These are phyloP conservation scores for Anas capensis DNA, from an alignment of 2,797 vertebrate species.

Conservation along the genomic window DNA sequence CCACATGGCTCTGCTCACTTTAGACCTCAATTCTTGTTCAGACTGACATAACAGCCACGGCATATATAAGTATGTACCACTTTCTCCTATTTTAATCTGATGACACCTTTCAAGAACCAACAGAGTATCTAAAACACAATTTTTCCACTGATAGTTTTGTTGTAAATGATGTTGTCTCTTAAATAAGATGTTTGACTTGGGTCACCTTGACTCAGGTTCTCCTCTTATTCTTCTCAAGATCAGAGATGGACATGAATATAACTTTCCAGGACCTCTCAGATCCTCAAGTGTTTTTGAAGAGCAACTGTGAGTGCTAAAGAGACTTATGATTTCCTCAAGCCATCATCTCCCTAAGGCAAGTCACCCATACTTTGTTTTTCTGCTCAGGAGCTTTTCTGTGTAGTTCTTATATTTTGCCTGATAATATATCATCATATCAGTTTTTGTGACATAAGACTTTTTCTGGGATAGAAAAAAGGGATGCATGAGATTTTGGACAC, in stretches of 20 bases:
- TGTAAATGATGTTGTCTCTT: neutral
- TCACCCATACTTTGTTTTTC: neutral
- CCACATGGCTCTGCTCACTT: neutral
- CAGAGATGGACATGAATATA: neutral
- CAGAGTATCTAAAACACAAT: neutral
- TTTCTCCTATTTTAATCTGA: neutral
- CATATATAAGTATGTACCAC: fast-evolving
- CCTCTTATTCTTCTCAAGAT: neutral
- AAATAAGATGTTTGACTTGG: neutral
- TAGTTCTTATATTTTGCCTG: neutral
- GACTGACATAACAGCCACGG: neutral
- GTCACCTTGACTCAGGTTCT: neutral
- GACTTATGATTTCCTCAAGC: neutral
- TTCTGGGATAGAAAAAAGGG: neutral
- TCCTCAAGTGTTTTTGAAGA: neutral
- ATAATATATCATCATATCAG: neutral
- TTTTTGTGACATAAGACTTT: neutral
- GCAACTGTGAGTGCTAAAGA: neutral
- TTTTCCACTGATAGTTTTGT: neutral
- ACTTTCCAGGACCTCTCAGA: neutral
- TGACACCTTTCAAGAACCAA: neutral
- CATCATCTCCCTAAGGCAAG: neutral
- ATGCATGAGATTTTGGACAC: neutral
- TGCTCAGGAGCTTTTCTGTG: too few relatives aligned
- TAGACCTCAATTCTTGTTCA: neutral